phyloP scores from a whole-genome alignment of 2,888 invertebrate species.

The Spisula solida region DNA sequence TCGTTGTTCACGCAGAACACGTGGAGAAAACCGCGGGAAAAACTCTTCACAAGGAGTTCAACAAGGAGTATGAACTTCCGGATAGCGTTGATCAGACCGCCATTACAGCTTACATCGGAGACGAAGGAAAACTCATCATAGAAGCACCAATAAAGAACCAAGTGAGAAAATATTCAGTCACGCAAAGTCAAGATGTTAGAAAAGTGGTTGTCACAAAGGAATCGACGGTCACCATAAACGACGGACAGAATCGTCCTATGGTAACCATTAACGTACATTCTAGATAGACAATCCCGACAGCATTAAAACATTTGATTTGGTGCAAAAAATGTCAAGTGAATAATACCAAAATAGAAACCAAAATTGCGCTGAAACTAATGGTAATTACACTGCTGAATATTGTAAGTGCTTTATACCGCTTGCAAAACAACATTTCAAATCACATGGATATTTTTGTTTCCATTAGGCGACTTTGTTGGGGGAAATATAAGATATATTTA shows the following conservation, averaged over 20 bases:
- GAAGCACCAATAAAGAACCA: slow-evolving; percentile 86
- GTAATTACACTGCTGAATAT: not conserved
- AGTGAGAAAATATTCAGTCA: slow-evolving; percentile 80
- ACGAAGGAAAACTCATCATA: slow-evolving; percentile 86
- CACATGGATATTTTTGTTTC: not conserved
- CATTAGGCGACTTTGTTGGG: not conserved
- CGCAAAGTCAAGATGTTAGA: slow-evolving; percentile 83
- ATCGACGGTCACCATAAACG: slow-evolving; percentile 82
- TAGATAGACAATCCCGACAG: slow-evolving; percentile 65
- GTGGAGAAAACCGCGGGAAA: slow-evolving; percentile 85
- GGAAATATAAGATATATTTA: not conserved
- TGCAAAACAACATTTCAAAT: not conserved
- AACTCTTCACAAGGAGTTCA: slow-evolving; percentile 86
- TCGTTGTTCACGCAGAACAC: slow-evolving; percentile 86
- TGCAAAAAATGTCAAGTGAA: not conserved
- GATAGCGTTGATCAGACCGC: slow-evolving; percentile 86
- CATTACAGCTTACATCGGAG: slow-evolving; percentile 86
- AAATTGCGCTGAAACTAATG: not conserved
- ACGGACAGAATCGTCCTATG: slow-evolving; percentile 81
- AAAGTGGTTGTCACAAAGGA: slow-evolving; percentile 84
- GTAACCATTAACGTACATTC: slow-evolving; percentile 84
- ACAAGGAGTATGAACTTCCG: slow-evolving; percentile 87
- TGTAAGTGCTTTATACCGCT: not conserved
- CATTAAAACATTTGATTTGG: not conserved
- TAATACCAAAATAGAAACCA: not conserved